phyloP scores from a whole-genome alignment of 2,797 vertebrate species.

The Zalophus californianus region DNA sequence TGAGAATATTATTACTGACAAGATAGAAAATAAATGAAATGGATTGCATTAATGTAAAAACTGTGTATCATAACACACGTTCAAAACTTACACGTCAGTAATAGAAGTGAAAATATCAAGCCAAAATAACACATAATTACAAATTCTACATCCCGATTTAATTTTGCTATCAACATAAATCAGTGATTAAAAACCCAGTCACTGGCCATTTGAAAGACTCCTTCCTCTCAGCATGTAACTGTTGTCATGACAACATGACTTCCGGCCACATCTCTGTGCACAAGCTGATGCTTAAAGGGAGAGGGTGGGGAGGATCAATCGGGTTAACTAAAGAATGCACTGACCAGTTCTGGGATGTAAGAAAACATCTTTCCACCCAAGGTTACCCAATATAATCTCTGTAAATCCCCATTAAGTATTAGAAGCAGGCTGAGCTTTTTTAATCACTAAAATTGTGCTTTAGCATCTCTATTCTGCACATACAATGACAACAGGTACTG shows the following conservation, averaged over 20 bases:
- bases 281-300: not conserved
- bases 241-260: conserved; percentile 92
- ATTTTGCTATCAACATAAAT: conserved; percentile 81
- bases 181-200: conserved; percentile 80
- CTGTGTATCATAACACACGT: not conserved
- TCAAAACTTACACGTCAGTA: conserved; percentile 31
- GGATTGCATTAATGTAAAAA: not conserved
- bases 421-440: not conserved
- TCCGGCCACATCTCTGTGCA: conserved; percentile 82
- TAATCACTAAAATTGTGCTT: conserved; percentile 38
- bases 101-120: conserved; percentile 70
- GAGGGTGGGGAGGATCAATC: conserved; percentile 55
- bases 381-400: conserved; percentile 5
- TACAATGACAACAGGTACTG: not conserved
- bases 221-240: conserved; percentile 84
- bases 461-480: not conserved
- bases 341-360: conserved; percentile 45
- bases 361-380: conserved; percentile 43
- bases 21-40: not conserved
- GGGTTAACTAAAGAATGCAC: conserved; percentile 66
- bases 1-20: conserved; percentile 11
- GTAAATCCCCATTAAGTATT: not conserved
- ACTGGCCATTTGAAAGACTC: conserved; percentile 84
- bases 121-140: conserved; percentile 65
- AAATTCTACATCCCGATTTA: conserved; percentile 74